These are phyloP conservation scores for Acrocephalus scirpaceus DNA, from an alignment of 2,797 vertebrate genomes.

Conservation along the genomic window DNA sequence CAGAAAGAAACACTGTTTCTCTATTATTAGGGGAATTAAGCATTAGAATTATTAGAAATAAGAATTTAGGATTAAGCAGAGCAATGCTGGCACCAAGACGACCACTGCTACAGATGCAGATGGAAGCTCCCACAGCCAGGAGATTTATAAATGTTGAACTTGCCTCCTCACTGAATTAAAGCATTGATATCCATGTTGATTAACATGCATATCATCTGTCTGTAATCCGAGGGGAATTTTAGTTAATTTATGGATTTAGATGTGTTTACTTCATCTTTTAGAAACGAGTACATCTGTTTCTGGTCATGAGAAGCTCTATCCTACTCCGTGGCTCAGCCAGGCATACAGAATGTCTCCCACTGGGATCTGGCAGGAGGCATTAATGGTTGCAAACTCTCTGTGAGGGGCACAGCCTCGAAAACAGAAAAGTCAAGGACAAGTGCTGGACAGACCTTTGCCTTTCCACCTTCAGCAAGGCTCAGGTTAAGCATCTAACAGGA, in stretches of 20 bases:
- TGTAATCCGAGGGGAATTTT: background rate
- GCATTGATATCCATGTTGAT: background rate
- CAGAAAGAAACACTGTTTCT: background rate
- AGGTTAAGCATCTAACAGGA: background rate
- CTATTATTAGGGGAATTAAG: background rate
- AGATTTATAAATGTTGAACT: background rate
- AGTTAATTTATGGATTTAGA: conserved; percentile 28
- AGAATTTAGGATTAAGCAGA: background rate
- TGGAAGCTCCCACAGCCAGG: background rate
- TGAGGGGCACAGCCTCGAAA: background rate
- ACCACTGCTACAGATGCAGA: background rate
- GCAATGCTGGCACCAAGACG: background rate
- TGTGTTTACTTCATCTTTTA: conserved; percentile 9
- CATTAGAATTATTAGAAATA: background rate
- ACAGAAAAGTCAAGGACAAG: background rate
- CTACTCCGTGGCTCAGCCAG: background rate
- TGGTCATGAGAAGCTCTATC: background rate
- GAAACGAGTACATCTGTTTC: background rate
- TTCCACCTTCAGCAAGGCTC: background rate
- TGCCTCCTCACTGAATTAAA: conserved; percentile 4
- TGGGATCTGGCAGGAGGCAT: background rate
- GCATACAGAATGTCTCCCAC: background rate
- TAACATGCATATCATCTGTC: background rate
- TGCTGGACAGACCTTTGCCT: background rate
- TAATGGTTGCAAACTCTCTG: background rate